phyloP scores from a whole-genome alignment of 2,888 invertebrate species.

The Dromius quadrimaculatus region DNA sequence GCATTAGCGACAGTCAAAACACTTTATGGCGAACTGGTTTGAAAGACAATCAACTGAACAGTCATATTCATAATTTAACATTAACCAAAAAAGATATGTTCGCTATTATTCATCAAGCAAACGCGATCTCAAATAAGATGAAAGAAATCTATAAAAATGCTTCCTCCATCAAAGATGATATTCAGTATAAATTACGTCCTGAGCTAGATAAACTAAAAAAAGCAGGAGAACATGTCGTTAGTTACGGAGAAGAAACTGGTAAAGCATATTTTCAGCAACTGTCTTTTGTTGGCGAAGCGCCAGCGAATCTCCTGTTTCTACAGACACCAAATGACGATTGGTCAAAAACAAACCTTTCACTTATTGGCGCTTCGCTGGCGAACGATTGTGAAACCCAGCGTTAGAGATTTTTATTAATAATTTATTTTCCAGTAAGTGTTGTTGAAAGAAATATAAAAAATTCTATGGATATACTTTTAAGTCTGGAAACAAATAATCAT shows the following conservation, averaged over 20 bases:
- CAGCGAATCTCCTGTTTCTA: too few relatives aligned
- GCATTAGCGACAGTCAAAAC: constrained; percentile 60
- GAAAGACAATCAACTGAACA: constrained; percentile 63
- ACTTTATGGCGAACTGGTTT: constrained; percentile 63
- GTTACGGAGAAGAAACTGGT: constrained; percentile 79
- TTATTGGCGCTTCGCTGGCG: too few relatives aligned
- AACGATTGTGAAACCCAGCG: too few relatives aligned
- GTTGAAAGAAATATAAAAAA: constrained; percentile 74
- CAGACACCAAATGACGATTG: too few relatives aligned
- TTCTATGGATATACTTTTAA: constrained; percentile 74
- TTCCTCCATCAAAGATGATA: constrained; percentile 63
- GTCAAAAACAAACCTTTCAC: too few relatives aligned
- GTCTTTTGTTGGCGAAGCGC: too few relatives aligned
- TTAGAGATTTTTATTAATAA: neutral
- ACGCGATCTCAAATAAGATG: constrained; percentile 61
- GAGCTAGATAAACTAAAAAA: constrained; percentile 71
- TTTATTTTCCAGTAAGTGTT: constrained; percentile 75
- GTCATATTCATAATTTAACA: constrained; percentile 59
- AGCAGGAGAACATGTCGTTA: constrained; percentile 77
- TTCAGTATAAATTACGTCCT: constrained; percentile 68
- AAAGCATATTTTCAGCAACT: too few relatives aligned
- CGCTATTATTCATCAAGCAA: constrained; percentile 54
- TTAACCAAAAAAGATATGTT: constrained; percentile 38
- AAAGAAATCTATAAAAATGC: constrained; percentile 60
- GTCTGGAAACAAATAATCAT: constrained; percentile 71